These are phyloP conservation scores for Belonocnema kinseyi DNA, from an alignment of 1,140 invertebrate species.

Conservation along the genomic window DNA sequence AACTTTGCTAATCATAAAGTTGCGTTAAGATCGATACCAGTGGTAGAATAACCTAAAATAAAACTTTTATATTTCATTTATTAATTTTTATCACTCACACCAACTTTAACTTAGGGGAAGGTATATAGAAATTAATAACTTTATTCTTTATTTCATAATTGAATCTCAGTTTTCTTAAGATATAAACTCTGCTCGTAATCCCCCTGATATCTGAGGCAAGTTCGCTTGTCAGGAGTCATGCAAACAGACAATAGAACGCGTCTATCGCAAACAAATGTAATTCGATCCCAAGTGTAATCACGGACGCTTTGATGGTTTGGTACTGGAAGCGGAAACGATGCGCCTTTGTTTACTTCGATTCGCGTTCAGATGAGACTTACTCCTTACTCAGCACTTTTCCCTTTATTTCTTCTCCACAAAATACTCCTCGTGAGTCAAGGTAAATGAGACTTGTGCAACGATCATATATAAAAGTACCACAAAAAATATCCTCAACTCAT, in stretches of 20 bases:
- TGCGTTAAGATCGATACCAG: too few species aligned
- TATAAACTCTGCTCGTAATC: slow-evolving; percentile 3
- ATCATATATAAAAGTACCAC: too few species aligned
- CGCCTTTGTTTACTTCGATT: slow-evolving; percentile 17
- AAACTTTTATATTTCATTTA: too few species aligned
- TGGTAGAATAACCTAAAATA: too few species aligned
- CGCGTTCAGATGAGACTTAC: slow-evolving; percentile 8
- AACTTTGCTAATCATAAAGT: too few species aligned
- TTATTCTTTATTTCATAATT: background rate
- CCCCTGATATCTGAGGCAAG: background rate
- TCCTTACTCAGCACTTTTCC: slow-evolving; percentile 10
- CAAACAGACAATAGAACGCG: slow-evolving; percentile 22
- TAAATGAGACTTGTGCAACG: too few species aligned
- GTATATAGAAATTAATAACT: too few species aligned
- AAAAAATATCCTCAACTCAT: too few species aligned
- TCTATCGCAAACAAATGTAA: slow-evolving; percentile 27
- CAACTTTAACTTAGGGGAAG: too few species aligned
- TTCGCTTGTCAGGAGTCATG: slow-evolving; percentile 17
- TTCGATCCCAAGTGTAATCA: slow-evolving; percentile 25
- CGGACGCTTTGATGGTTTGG: slow-evolving; percentile 18
- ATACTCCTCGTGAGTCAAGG: background rate
- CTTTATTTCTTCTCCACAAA: slow-evolving; percentile 3
- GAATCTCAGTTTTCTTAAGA: background rate
- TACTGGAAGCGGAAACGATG: slow-evolving; percentile 24
- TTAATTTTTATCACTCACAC: too few species aligned